Evolutionary conservation across 2,888 invertebrate species (phyloP).

Genomic region (Mesorhabditis sp.): DNA sequence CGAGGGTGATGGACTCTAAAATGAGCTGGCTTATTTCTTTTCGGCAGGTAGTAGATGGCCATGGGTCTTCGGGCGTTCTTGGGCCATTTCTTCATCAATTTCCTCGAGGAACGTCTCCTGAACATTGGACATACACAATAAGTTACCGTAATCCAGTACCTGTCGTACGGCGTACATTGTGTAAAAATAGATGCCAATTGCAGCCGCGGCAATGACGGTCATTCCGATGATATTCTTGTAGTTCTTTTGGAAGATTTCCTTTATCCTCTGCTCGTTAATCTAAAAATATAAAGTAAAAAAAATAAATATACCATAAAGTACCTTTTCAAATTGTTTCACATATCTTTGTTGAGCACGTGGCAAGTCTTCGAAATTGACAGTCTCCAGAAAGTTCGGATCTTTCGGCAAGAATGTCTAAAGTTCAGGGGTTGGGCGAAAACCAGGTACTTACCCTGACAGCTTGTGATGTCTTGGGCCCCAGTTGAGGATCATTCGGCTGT

Average conservation of each 20-base stretch:
- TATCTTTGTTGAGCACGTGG: constrained; percentile 54
- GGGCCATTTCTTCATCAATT: constrained; percentile 70
- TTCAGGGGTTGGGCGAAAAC: neutral
- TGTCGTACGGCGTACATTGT: constrained; percentile 70
- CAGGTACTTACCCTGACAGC: neutral
- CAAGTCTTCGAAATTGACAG: constrained; percentile 50
- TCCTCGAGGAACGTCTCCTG: constrained; percentile 91
- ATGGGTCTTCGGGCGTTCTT: constrained; percentile 38
- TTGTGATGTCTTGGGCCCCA: neutral
- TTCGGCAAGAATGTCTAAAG: constrained; percentile 12
- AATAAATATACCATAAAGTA: constrained; percentile 7
- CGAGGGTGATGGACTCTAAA: no score
- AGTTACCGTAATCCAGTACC: neutral
- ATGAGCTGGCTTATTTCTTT: neutral
- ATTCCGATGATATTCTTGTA: constrained; percentile 49
- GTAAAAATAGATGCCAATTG: constrained; percentile 75
- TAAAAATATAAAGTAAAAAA: constrained; percentile 13
- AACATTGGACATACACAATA: constrained; percentile 57
- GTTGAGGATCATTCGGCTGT: neutral
- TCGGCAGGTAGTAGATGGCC: constrained; percentile 26
- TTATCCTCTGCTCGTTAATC: constrained; percentile 52
- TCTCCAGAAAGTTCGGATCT: constrained; percentile 49
- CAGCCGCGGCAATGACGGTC: constrained; percentile 27
- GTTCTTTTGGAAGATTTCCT: constrained; percentile 53
- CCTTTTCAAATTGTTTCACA: constrained; percentile 53